Conservation (phyloP, 2,888 invertebrate genomes). For the Junonia oenone region DNA sequence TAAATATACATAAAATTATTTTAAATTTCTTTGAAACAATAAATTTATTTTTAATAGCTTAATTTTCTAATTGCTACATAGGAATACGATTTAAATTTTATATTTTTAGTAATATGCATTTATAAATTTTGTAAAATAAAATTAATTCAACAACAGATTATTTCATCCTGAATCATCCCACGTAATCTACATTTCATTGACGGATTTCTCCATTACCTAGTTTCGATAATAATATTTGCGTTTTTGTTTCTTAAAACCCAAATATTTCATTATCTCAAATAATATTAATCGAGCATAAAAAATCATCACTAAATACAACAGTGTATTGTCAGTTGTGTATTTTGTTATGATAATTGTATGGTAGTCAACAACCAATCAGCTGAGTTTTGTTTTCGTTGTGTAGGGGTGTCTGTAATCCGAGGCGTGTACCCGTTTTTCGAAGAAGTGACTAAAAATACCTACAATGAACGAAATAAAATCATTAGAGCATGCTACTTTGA, state of each 20-base stretch:
- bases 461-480: slow-evolving; percentile 95
- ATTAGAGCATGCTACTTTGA: slow-evolving; percentile 96
- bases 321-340: background rate
- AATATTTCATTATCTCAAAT: background rate
- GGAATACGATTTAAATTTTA: too few relatives aligned
- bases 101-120: too few relatives aligned
- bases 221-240: slow-evolving; percentile 2
- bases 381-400: slow-evolving; percentile 72
- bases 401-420: slow-evolving; percentile 25
- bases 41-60: too few relatives aligned
- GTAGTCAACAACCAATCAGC: slow-evolving; percentile 50
- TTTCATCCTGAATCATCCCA: background rate
- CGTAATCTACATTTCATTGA: background rate
- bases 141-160: background rate
- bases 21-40: too few relatives aligned
- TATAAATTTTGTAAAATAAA: too few relatives aligned
- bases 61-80: too few relatives aligned
- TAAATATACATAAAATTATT: background rate
- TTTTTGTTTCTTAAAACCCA: background rate
- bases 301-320: background rate
- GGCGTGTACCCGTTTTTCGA: slow-evolving; percentile 16
- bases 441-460: slow-evolving; percentile 22
- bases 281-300: background rate
- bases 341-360: slow-evolving; percentile 2
- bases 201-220: background rate